A percentile compares a stretch with the other conserved stretches of the same genome.
These are phyloP conservation scores for Ennomos quercinarius DNA, from an alignment of 2,888 invertebrate species.

Conservation along the genomic window DNA sequence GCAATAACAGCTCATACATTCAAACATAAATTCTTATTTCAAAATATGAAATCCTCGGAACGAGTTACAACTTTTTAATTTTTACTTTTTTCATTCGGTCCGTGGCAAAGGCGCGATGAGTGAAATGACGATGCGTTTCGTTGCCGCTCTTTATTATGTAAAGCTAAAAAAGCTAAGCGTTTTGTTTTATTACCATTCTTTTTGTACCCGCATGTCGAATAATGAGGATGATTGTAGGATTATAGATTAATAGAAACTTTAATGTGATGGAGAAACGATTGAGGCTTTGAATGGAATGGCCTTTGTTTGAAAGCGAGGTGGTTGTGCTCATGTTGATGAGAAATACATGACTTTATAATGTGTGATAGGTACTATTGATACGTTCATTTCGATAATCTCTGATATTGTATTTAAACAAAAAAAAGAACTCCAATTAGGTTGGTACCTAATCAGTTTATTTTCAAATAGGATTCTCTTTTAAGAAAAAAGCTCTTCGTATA, in stretches of 20 bases:
- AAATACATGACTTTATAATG: constrained; percentile 12
- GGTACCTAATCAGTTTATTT: too few relatives aligned
- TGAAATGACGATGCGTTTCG: constrained; percentile 65
- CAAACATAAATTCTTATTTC: constrained; percentile 72
- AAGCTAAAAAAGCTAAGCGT: constrained; percentile 33
- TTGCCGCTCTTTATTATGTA: constrained; percentile 51
- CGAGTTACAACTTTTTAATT: constrained; percentile 64
- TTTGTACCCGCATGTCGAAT: constrained; percentile 26
- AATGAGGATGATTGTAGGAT: constrained; percentile 33
- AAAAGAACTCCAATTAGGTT: too few relatives aligned
- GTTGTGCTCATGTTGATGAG: constrained; percentile 13
- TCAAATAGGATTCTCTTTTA: too few relatives aligned
- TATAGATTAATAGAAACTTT: constrained; percentile 30
- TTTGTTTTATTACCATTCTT: constrained; percentile 38
- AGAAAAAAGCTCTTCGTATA: too few relatives aligned
- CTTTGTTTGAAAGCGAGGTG: constrained; percentile 25
- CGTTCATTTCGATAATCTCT: too few relatives aligned
- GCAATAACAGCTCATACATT: constrained; percentile 58
- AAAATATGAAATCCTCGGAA: constrained; percentile 79
- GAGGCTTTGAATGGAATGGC: constrained; percentile 16
- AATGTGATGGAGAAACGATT: constrained; percentile 31
- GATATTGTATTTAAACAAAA: too few relatives aligned
- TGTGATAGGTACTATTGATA: too few relatives aligned
- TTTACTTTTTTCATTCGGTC: constrained; percentile 62
- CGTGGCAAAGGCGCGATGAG: constrained; percentile 49